phyloP scores from a whole-genome alignment of 2,797 vertebrate species.

The Uromys caudimaculatus region DNA sequence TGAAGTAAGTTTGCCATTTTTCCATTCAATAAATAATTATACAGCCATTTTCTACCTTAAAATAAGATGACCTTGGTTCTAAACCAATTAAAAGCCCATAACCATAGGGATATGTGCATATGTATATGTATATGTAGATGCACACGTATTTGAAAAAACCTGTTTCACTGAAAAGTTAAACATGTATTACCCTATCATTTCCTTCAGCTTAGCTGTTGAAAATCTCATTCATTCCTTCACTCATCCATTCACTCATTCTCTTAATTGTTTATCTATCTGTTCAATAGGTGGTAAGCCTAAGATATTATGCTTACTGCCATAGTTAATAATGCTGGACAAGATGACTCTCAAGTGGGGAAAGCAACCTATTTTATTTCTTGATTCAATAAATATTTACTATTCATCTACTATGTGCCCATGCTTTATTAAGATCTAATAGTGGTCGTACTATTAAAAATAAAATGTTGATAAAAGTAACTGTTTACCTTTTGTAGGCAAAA shows the following conservation, averaged over 20 bases:
- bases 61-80: conserved; percentile 12
- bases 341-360: not conserved
- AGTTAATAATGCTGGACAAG: not conserved
- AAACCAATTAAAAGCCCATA: conserved; percentile 37
- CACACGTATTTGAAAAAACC: conserved; percentile 23
- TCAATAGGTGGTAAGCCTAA: not conserved
- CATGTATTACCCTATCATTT: not conserved
- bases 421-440: not conserved
- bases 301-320: not conserved
- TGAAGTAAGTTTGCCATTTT: conserved; percentile 18
- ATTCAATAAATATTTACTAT: conserved; percentile 16
- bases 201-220: not conserved
- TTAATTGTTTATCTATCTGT: not conserved
- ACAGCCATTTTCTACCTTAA: conserved; percentile 27
- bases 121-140: not conserved
- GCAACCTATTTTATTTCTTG: not conserved
- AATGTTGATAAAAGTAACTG: not conserved
- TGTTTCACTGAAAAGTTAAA: conserved; percentile 28
- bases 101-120: not conserved
- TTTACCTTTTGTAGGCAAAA: conserved; percentile 35
- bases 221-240: not conserved
- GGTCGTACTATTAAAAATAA: not conserved
- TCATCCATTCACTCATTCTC: not conserved
- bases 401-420: not conserved
- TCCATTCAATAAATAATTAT: conserved; percentile 8